A percentile compares a stretch with the other conserved stretches of the same genome.
phyloP scores from a whole-genome alignment of 2,888 invertebrate species.

The Cynaeus angustus region DNA sequence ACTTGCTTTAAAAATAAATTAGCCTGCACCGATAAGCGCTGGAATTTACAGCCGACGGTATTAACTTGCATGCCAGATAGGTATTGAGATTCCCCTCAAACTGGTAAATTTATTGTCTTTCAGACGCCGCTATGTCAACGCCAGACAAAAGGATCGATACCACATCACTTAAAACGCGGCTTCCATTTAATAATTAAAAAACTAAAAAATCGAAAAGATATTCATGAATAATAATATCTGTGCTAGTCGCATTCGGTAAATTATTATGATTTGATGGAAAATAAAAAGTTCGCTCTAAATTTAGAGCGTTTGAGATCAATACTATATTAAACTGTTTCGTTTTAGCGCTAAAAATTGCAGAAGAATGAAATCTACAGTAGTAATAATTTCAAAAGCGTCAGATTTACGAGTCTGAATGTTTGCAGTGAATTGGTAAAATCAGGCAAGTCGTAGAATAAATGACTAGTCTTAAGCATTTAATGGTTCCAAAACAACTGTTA shows the following conservation, averaged over 20 bases:
- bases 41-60: conserved; percentile 35
- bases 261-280: too few relatives aligned
- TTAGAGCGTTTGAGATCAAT: too few relatives aligned
- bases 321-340: too few relatives aligned
- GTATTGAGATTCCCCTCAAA: conserved; percentile 40
- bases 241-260: too few relatives aligned
- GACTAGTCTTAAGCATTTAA: conserved; percentile 23
- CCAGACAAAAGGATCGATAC: conserved; percentile 22
- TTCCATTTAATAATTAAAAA: conserved; percentile 32
- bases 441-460: too few relatives aligned
- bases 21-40: conserved; percentile 19
- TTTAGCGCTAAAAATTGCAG: too few relatives aligned
- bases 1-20: conserved; percentile 11
- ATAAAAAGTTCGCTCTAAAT: too few relatives aligned
- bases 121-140: conserved; percentile 29
- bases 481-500: conserved; percentile 39
- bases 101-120: conserved; percentile 23
- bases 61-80: conserved; percentile 43
- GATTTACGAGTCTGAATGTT: too few relatives aligned
- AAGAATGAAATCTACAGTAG: too few relatives aligned
- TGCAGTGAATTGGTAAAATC: too few relatives aligned
- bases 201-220: background rate
- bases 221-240: too few relatives aligned
- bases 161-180: conserved; percentile 8
- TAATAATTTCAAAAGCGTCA: too few relatives aligned